phyloP scores from a whole-genome alignment of 2,797 vertebrate genomes.

The Mallotus villosus region DNA sequence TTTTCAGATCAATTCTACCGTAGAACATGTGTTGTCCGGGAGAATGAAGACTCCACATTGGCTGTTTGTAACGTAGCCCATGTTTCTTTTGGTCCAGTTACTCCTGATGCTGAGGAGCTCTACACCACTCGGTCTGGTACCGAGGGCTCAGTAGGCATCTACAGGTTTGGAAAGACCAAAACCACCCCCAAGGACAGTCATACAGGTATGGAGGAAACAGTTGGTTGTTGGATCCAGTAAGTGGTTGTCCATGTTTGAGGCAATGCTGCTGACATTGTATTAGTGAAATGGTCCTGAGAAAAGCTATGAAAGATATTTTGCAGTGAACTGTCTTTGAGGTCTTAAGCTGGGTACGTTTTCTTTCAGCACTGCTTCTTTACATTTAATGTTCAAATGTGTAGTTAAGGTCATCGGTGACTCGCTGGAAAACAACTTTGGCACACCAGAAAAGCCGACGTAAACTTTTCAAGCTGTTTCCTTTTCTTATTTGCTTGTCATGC shows the following conservation, averaged over 20 bases:
- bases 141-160: conserved; percentile 36
- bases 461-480: neutral
- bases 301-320: too few relatives aligned
- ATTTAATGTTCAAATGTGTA: too few relatives aligned
- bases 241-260: too few relatives aligned
- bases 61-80: neutral
- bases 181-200: conserved; percentile 2
- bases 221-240: too few relatives aligned
- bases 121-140: conserved; percentile 54
- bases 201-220: conserved; percentile 49
- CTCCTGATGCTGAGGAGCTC: neutral
- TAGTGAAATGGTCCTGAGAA: neutral
- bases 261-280: too few relatives aligned
- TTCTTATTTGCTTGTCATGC: neutral
- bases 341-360: too few relatives aligned
- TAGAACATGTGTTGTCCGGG: neutral
- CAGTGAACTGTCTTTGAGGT: too few relatives aligned
- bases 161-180: conserved; percentile 44
- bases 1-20: neutral
- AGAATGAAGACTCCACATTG: neutral
- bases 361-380: too few relatives aligned
- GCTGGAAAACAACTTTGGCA: neutral
- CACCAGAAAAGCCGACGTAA: neutral
- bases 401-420: neutral
- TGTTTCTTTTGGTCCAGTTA: conserved; percentile 30